phyloP scores from a whole-genome alignment of 2,113 vertebrate genomes.

The Suricata suricatta region DNA sequence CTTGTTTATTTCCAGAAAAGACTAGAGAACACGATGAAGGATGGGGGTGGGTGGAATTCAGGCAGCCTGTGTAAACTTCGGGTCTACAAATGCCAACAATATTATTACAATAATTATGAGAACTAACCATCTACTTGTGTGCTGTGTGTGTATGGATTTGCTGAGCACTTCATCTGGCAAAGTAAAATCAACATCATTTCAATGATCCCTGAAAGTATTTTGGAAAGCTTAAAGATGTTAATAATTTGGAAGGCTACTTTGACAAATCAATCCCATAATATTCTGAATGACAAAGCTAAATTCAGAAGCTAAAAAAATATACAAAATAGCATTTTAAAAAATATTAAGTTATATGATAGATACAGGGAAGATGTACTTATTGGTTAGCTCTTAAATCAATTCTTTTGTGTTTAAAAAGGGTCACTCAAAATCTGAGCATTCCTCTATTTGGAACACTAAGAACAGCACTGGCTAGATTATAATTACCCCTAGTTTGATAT shows the following conservation, averaged over 20 bases:
- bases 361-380: background rate
- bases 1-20: slow-evolving; percentile 25
- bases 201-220: background rate
- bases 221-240: background rate
- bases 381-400: background rate
- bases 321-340: slow-evolving; percentile 1
- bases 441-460: slow-evolving; percentile 29
- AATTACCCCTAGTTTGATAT: background rate
- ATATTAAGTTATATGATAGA: background rate
- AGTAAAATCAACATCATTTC: slow-evolving; percentile 17
- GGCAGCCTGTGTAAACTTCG: background rate
- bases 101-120: background rate
- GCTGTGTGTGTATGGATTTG: background rate
- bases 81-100: background rate
- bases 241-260: slow-evolving; percentile 13
- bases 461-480: background rate
- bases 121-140: background rate
- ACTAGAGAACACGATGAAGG: background rate
- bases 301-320: slow-evolving; percentile 10
- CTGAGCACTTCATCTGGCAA: background rate
- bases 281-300: background rate
- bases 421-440: background rate
- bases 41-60: background rate
- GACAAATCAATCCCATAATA: slow-evolving; percentile 14
- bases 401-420: slow-evolving; percentile 2